These are phyloP conservation scores for Chaetodon trifascialis DNA, from an alignment of 2,113 vertebrate genomes.

Conservation along the genomic window DNA sequence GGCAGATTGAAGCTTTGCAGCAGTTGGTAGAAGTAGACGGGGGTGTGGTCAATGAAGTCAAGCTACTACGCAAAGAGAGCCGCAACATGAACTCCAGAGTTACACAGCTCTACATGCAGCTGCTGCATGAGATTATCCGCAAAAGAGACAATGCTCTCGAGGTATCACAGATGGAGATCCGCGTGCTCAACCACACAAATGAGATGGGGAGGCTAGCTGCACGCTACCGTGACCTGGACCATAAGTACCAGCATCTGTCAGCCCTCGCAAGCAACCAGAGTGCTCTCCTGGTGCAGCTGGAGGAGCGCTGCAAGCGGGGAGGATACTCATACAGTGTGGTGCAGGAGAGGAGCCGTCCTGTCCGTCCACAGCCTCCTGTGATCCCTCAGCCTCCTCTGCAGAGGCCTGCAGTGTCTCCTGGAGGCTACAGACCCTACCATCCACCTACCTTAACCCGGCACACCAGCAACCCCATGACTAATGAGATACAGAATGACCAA, in stretches of 20 bases:
- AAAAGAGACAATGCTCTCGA: constrained; percentile 94
- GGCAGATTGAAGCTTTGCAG: constrained; percentile 93
- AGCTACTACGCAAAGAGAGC: constrained; percentile 94
- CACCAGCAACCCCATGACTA: constrained; percentile 91
- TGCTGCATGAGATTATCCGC: constrained; percentile 94
- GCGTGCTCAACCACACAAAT: constrained; percentile 93
- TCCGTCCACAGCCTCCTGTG: constrained; percentile 75
- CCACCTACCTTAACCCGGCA: constrained; percentile 84
- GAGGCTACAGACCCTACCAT: constrained; percentile 83
- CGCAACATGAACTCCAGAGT: constrained; percentile 96
- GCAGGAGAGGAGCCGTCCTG: constrained; percentile 53
- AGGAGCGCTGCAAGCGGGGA: constrained; percentile 88
- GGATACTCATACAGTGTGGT: not conserved
- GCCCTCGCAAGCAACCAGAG: constrained; percentile 92
- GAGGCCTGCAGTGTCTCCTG: constrained; percentile 68
- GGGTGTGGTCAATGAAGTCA: constrained; percentile 94
- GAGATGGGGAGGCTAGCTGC: constrained; percentile 91
- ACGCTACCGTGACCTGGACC: constrained; percentile 92
- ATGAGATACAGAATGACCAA: constrained; percentile 95
- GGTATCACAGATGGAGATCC: constrained; percentile 92
- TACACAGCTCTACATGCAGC: constrained; percentile 96
- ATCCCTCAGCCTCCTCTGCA: constrained; percentile 74
- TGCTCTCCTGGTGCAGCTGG: constrained; percentile 89
- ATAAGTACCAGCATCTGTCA: constrained; percentile 93
- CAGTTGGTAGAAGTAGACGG: constrained; percentile 94